Base-by-base conservation (phyloP, 92 coral and sea anemone species). In the Bergia sp. region DNA sequence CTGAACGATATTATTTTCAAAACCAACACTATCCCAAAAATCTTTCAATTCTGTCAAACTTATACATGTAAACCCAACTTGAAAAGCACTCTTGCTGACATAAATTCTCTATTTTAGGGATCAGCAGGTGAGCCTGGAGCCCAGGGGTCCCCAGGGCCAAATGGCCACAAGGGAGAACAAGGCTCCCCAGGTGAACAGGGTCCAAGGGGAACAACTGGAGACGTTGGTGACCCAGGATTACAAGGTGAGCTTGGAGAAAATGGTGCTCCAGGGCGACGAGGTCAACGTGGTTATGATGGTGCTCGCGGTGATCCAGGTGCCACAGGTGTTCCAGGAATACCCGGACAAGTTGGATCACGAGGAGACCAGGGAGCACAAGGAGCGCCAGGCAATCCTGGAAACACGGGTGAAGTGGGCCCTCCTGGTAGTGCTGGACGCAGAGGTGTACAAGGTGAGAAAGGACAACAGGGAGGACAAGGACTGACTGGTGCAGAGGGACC, bases 281-380 rank as follows among this genome's bases (percentile, higher is more conserved):
- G 83, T 79, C 18, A 12, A 8, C 67, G 23, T 20, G 83, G 83
- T 79, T 79, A 49, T 49, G 71, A 49, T 36, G 83, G 83, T 2
- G 23, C 36, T n/a, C 83, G 83, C 53, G 83, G 83, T 79, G 83
- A 79, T 37, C 10, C 55, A 79, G 83, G 83, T 12, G 83, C 83
- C 5, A 79, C 83, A n/a, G 83, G 83, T 21, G 0, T 23, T 38
- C 69, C 55, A 39, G 83, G 83, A 50, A 0, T 79, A 1, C 71
- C 43, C 9, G 83, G 83, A 79, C 2, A 44, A 2, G 1, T 43
- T 50, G 83, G 83, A 29, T 21, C 11, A 50, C 37, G 83, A 79
- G 83, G 83, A 9, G 11, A 2, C n/a, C 53, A 11, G 13, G 83
- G 83, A 36, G 53, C 57, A 49, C 69, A 13, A 53, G 83, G 83